Evolutionary conservation across 2,888 invertebrate genomes (phyloP).

Genomic region (Erynnis tages): DNA sequence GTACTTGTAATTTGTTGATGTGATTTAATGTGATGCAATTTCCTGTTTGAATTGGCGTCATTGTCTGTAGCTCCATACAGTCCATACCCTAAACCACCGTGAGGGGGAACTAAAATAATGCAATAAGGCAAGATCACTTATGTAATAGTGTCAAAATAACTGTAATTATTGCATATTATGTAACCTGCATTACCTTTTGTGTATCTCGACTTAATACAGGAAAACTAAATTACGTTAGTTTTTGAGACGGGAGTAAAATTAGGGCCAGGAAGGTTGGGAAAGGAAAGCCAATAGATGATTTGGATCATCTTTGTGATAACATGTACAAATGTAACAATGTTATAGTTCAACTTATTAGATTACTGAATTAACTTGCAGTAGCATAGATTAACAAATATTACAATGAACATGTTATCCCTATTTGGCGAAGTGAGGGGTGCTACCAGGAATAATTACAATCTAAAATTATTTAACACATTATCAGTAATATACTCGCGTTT

Average conservation of each 20-base stretch:
- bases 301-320: slow-evolving; percentile 64
- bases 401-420: slow-evolving; percentile 79
- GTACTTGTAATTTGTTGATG: slow-evolving; percentile 76
- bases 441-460: slow-evolving; percentile 82
- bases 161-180: slow-evolving; percentile 3
- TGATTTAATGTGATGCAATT: slow-evolving; percentile 71
- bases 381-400: slow-evolving; percentile 23
- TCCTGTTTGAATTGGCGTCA: slow-evolving; percentile 61
- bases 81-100: slow-evolving; percentile 82
- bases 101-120: slow-evolving; percentile 72
- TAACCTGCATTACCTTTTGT: slow-evolving; percentile 32
- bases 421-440: slow-evolving; percentile 80
- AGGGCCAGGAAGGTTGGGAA: slow-evolving; percentile 53
- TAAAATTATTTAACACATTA: slow-evolving; percentile 79
- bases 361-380: slow-evolving; percentile 10
- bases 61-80: slow-evolving; percentile 74
- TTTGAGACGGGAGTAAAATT: too few relatives aligned
- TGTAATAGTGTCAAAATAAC: slow-evolving; percentile 4
- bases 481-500: slow-evolving; percentile 83
- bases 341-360: neutral
- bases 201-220: slow-evolving; percentile 8
- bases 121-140: slow-evolving; percentile 23
- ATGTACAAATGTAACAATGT: slow-evolving; percentile 56
- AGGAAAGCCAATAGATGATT: slow-evolving; percentile 65
- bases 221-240: too few relatives aligned